Conservation (phyloP, 2,888 invertebrate genomes). For the Nemoura dubitans region DNA sequence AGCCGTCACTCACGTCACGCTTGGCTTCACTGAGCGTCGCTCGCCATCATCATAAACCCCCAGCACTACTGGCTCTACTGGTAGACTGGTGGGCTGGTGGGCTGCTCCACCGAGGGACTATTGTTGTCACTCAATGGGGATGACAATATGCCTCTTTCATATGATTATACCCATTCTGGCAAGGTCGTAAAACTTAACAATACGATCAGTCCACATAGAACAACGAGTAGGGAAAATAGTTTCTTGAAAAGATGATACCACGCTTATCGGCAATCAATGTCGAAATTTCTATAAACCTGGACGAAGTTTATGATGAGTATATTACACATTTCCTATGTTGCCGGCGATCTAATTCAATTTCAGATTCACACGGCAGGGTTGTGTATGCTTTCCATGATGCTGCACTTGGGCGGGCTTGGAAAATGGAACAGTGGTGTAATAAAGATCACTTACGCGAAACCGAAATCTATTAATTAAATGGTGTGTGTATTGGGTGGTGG, state of each 20-base stretch:
- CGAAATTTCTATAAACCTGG: constrained; percentile 26
- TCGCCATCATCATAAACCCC: constrained; percentile 33
- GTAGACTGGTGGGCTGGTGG: not conserved
- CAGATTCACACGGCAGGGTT: not conserved
- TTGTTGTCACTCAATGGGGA: not conserved
- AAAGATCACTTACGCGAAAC: constrained; percentile 30
- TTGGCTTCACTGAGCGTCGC: constrained; percentile 2
- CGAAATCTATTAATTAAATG: constrained; percentile 32
- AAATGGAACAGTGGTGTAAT: constrained; percentile 1
- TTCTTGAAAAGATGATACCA: constrained; percentile 15
- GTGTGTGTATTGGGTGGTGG: not conserved
- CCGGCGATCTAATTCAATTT: not conserved
- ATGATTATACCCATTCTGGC: constrained; percentile 34
- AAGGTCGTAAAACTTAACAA: constrained; percentile 34
- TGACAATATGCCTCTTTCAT: not conserved
- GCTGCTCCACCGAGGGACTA: not conserved
- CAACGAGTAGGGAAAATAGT: constrained; percentile 30
- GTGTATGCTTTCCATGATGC: not conserved
- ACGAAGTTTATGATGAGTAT: constrained; percentile 21
- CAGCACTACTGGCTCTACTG: not conserved
- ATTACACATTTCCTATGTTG: constrained; percentile 1
- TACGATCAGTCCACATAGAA: not conserved
- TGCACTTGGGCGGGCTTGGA: not conserved
- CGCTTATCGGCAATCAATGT: constrained; percentile 27
- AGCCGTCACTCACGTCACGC: constrained; percentile 23